Conservation (phyloP, 37 sponge, comb jelly and placozoan genomes). For the Beroe forskalii region DNA sequence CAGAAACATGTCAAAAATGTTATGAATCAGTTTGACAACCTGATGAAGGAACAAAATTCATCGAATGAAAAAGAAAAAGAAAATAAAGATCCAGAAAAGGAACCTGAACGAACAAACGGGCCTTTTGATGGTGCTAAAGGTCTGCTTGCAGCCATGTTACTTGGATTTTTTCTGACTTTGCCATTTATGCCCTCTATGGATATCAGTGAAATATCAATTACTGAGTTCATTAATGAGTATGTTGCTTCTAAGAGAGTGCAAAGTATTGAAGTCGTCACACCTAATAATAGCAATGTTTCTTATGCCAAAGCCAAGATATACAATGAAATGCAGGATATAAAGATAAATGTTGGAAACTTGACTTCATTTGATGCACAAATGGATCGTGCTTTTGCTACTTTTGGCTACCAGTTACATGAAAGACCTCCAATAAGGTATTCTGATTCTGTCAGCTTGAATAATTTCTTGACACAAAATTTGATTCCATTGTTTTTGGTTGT, state of each 20-base stretch:
- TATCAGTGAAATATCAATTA: neutral
- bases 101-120: neutral
- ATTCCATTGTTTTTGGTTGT: neutral
- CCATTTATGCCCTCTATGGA: neutral
- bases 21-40: neutral
- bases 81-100: neutral
- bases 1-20: neutral
- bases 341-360: conserved; percentile 10
- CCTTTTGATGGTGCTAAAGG: neutral
- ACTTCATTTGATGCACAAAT: neutral
- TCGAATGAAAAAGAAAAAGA: neutral
- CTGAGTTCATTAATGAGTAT: conserved; percentile 8
- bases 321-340: neutral
- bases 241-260: neutral
- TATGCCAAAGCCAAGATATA: neutral
- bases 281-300: neutral
- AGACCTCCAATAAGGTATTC: neutral
- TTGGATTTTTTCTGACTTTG: neutral
- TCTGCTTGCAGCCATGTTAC: neutral
- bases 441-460: neutral
- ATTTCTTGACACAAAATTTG: neutral
- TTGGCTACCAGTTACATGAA: conserved; percentile 11
- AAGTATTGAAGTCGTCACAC: conserved; percentile 17
- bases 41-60: neutral
- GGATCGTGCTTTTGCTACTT: neutral